Evolutionary conservation across 2,888 invertebrate species (phyloP), one percentile per base, ranked within the genome.

Genomic region (Callimorpha dominula): DNA sequence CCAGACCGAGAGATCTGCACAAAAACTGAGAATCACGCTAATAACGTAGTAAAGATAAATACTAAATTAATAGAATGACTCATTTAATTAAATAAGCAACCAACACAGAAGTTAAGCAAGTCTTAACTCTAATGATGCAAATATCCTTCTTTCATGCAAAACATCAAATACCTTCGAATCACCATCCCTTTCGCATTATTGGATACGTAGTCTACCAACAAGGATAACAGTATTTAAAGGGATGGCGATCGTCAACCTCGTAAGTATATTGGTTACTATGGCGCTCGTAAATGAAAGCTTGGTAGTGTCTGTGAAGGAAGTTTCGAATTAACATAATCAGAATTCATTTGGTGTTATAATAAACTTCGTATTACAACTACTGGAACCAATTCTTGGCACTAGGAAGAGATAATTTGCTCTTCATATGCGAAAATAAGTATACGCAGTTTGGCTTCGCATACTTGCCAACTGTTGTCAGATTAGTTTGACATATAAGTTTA

Each of bases 191-290:
- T 65, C 31, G 4, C 50, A 50, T 49, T n/a, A 50, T 14, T 31
- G 14, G 31, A 3, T 49, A 15, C 15, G 65, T 17, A 46, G 6
- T 50, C 31, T 12, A 31, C 20, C 7, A 20, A 49, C 31, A 65
- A n/a, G 6, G 31, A 31, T 6, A 31, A 15, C 4, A 46, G 31
- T 50, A 50, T 50, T 15, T n/a, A 50, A 50, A 15, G 46, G 9
- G 49, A 31, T 50, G 31, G 31, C 11, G 8, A 14, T 6, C 11
- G 31, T 50, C 20, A 65, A 20, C 49, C 5, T n/a, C 20, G 31
- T 68, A 71, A 63, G 65, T 72, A 73, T 71, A 79, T 79, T 66
- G 74, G 68, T 75, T 79, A 68, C 79, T 79, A 65, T 50, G 63
- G 14, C 50, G 50, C 63, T 74, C 69, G 69, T 68, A 74, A 67